phyloP scores from a whole-genome alignment of 2,113 vertebrate species.

The Bagarius yarrelli region DNA sequence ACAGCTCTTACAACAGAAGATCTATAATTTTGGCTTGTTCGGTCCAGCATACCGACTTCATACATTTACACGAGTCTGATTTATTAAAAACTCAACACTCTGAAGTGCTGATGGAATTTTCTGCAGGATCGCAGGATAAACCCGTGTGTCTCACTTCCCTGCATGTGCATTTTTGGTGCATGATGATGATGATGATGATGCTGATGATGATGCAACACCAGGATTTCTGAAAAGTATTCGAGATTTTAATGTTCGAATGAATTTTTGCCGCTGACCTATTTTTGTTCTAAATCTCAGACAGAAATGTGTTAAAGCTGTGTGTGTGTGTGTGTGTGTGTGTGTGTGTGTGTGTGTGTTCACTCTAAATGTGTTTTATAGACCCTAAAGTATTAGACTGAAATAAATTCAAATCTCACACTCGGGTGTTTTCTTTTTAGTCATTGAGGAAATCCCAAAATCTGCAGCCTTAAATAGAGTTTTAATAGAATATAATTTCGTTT shows the following conservation, averaged over 20 bases:
- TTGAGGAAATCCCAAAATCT: too few relatives aligned
- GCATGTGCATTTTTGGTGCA: not conserved
- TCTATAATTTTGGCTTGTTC: not conserved
- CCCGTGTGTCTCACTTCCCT: not conserved
- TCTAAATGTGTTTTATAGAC: not conserved
- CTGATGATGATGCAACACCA: not conserved
- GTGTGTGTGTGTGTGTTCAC: not conserved
- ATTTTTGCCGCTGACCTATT: not conserved
- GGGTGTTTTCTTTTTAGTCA: not conserved
- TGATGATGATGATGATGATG: not conserved
- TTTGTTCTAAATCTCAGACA: not conserved
- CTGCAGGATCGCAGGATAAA: not conserved
- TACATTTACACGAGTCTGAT: too few relatives aligned
- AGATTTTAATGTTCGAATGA: not conserved
- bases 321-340: not conserved
- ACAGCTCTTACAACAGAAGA: not conserved
- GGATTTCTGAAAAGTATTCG: not conserved
- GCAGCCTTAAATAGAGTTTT: too few relatives aligned
- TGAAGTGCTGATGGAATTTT: not conserved
- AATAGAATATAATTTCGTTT: too few relatives aligned
- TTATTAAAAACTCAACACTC: not conserved
- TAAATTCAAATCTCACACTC: slow-evolving; percentile 4
- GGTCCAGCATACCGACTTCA: not conserved
- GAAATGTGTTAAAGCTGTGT: not conserved
- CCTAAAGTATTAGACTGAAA: slow-evolving; percentile 3